Base-by-base conservation (phyloP, 2,888 invertebrate genomes). In the Merodon equestris region DNA sequence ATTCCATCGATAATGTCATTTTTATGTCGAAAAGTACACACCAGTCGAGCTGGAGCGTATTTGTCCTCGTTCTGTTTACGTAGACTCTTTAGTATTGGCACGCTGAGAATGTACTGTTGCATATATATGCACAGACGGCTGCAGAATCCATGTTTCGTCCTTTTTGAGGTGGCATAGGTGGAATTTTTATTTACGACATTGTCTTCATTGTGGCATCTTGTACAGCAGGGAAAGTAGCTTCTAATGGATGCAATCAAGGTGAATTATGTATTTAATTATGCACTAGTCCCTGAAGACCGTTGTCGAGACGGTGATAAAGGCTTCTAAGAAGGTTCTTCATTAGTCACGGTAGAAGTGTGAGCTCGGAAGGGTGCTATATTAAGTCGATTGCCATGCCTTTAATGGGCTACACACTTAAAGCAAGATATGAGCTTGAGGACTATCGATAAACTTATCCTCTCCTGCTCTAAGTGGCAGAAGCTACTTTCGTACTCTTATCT, bases 251-350 rank as follows among this genome's bases (percentile, higher is more conserved):
- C 58, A 72, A 64, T 64, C 57, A 72, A 51, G 44, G 57, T 64
- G 57, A 72, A 58, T 72, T 72, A 72, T 72, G 63, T 64, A 58
- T 51, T 72, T 64, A 72, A 72, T 72, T 64, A 64, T 64, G 42
- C 72, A 42, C 40, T 45, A 38, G 45, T 40, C 51, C 38, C 14
- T 56, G 0, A 18, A 18, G 27, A 14, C n/a, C n/a, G n/a, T n/a
- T 48, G 19, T 14, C 10, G 50, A 54, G 7, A 9, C 40, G 27
- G 2, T 7, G 27, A 27, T 27, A 7, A 27, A 27, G 27, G 27
- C 27, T 27, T 4, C 27, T 7, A 27, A 27, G 7, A 27, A 27
- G 27, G 7, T 27, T 27, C 2, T 27, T 27, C 3, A 27, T 27
- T 27, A 27, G 7, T 27, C 27, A 27, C 3, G 27, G 27, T 2